Percentiles rank a stretch among this genome's conserved stretches.
Evolutionary conservation across 64 coral and sea anemone genomes (phyloP).

Genomic region (Pachyseris speciosa): DNA sequence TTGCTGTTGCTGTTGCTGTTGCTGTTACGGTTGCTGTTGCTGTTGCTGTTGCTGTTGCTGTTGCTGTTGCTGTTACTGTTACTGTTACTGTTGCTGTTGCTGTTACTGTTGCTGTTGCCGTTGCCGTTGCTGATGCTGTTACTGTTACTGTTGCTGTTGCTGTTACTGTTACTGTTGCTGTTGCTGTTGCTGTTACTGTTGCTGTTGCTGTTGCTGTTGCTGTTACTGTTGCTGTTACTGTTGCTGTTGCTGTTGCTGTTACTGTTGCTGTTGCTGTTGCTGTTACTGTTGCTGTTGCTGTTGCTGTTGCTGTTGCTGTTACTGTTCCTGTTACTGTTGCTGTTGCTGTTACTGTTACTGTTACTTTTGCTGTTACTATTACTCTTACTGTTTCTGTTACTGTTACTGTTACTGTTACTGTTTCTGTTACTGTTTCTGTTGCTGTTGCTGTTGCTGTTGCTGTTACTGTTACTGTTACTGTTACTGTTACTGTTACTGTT

Average conservation of each 20-base stretch:
- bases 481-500: too few species aligned
- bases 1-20: neutral
- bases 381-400: neutral
- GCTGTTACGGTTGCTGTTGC: neutral
- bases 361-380: too few species aligned
- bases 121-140: neutral
- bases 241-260: neutral
- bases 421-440: too few species aligned
- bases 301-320: neutral
- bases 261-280: slow-evolving; percentile 1
- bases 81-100: neutral
- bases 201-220: neutral
- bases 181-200: neutral
- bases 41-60: neutral
- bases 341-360: slow-evolving; percentile 1
- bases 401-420: too few species aligned
- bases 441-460: neutral
- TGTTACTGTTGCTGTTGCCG: neutral
- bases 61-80: neutral
- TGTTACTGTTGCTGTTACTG: neutral
- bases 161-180: slow-evolving; percentile 8
- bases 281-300: slow-evolving; percentile 2
- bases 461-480: neutral
- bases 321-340: neutral
- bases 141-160: neutral